A percentile compares a stretch with the other conserved stretches of the same genome.
Evolutionary conservation across 2,113 vertebrate species (phyloP).

Genomic region (Sinocyclocheilus anophthalmus): DNA sequence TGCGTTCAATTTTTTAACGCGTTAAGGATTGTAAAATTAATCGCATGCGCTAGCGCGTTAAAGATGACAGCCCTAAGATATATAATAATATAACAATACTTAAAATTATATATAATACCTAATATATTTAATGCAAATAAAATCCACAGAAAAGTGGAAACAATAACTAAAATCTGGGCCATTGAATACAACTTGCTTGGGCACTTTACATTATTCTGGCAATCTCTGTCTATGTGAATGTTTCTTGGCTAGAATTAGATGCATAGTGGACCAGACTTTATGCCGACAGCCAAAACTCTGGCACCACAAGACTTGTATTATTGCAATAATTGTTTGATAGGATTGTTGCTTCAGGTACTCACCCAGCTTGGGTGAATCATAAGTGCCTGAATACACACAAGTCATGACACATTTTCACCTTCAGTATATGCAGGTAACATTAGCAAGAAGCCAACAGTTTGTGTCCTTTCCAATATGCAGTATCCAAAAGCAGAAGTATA

Average conservation of each 20-base stretch:
- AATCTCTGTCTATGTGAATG: background rate
- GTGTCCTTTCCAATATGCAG: background rate
- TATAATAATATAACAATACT: no score
- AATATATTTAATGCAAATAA: no score
- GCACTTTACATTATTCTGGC: background rate
- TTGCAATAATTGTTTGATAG: background rate
- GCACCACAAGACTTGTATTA: background rate
- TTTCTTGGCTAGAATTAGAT: background rate
- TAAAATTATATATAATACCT: no score
- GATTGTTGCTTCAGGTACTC: background rate
- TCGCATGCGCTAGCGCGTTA: no score
- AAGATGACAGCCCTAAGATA: no score
- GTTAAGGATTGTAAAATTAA: no score
- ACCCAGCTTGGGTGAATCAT: background rate
- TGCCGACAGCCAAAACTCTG: background rate
- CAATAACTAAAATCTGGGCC: no score
- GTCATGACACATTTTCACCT: no score
- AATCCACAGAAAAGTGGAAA: no score
- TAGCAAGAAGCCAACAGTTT: background rate
- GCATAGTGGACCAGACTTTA: background rate
- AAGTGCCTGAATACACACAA: background rate
- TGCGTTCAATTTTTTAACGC: no score
- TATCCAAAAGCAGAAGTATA: background rate
- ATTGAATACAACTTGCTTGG: background rate
- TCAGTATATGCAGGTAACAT: background rate